Percentiles rank a stretch among this genome's conserved stretches.
Conservation (phyloP, 2,888 invertebrate species). For the Eulithis testata region DNA sequence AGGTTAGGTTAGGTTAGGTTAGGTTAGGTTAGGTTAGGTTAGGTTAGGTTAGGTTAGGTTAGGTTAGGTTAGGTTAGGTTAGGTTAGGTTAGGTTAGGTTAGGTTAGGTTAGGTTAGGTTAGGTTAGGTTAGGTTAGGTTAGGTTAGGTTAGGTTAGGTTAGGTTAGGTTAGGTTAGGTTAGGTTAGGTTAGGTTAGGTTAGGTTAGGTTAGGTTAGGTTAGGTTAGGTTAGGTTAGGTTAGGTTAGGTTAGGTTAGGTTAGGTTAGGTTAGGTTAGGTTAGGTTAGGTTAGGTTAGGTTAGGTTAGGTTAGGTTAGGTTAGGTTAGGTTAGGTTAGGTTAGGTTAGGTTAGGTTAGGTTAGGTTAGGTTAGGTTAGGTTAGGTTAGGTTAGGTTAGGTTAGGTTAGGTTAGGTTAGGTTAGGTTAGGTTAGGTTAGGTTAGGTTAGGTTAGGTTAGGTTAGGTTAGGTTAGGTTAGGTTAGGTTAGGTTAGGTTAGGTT, state of each 20-base stretch:
- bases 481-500: constrained; percentile 12
- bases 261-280: constrained; percentile 34
- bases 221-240: constrained; percentile 13
- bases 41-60: constrained; percentile 17
- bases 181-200: constrained; percentile 21
- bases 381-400: no score
- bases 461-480: constrained; percentile 27
- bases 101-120: constrained; percentile 18
- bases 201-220: constrained; percentile 18
- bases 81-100: constrained; percentile 21
- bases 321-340: no score
- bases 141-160: constrained; percentile 21
- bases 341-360: no score
- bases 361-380: no score
- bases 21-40: constrained; percentile 23
- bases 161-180: constrained; percentile 16
- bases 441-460: constrained; percentile 7
- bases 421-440: constrained; percentile 30
- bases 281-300: no score
- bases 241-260: constrained; percentile 18
- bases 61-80: constrained; percentile 12
- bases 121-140: constrained; percentile 17
- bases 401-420: no score
- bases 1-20: constrained; percentile 13
- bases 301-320: no score